These are phyloP conservation scores for Raja brachyura DNA, from an alignment of 2,113 vertebrate genomes.

Conservation along the genomic window DNA sequence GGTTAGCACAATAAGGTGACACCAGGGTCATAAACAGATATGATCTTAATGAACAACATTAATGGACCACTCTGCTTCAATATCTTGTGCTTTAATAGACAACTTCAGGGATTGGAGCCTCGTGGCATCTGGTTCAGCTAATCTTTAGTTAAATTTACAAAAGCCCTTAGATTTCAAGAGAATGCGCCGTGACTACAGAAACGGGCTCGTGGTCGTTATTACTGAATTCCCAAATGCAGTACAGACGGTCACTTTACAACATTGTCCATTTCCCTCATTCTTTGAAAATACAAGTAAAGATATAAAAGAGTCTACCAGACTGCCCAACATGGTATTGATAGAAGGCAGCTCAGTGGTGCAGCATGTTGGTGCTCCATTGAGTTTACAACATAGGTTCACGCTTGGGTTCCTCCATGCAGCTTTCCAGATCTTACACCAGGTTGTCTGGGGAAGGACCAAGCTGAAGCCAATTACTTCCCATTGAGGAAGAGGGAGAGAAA, in stretches of 20 bases:
- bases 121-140: background rate
- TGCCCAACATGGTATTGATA: background rate
- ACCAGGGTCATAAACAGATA: too few relatives aligned
- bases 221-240: background rate
- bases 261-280: background rate
- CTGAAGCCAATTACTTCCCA: constrained; percentile 24
- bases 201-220: background rate
- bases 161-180: background rate
- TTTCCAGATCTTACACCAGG: constrained; percentile 19
- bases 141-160: background rate
- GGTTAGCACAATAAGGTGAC: too few relatives aligned
- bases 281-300: background rate
- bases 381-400: constrained; percentile 20
- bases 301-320: background rate
- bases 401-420: constrained; percentile 17
- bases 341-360: constrained; percentile 24
- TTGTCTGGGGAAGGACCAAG: constrained; percentile 28
- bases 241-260: background rate
- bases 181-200: background rate
- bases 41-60: too few relatives aligned
- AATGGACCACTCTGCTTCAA: too few relatives aligned
- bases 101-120: background rate
- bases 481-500: constrained; percentile 20
- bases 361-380: constrained; percentile 25
- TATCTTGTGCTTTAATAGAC: background rate